A percentile compares a stretch with the other conserved stretches of the same genome.
Conservation (phyloP, 2,797 vertebrate genomes). For the Micropoecilia bifurca region DNA sequence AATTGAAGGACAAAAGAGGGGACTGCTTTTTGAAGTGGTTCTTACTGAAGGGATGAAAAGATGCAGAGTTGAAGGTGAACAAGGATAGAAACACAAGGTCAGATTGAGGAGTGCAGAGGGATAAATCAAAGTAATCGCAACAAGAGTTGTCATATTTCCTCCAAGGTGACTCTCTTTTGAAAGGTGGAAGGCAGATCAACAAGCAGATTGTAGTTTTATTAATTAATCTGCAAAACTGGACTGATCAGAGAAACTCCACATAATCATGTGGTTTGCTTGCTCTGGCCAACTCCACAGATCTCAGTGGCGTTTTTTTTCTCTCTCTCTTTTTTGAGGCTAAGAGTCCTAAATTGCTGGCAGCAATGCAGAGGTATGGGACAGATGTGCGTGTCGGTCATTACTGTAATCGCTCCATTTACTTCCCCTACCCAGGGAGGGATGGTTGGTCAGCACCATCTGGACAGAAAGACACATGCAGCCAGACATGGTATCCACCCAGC, state of each 20-base stretch:
- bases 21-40: constrained; percentile 32
- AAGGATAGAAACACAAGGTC: constrained; percentile 11
- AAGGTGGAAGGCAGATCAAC: constrained; percentile 12
- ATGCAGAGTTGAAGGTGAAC: constrained; percentile 27
- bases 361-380: constrained; percentile 66
- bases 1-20: constrained; percentile 14
- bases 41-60: constrained; percentile 33
- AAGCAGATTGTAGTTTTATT: constrained; percentile 9
- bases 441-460: constrained; percentile 84
- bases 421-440: constrained; percentile 73
- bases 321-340: not conserved
- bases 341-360: constrained; percentile 59
- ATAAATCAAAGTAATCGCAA: constrained; percentile 42
- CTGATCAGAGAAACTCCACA: constrained; percentile 14
- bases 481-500: constrained; percentile 48
- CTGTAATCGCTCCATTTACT: constrained; percentile 81
- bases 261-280: constrained; percentile 15
- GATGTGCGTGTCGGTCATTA: constrained; percentile 79
- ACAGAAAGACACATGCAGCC: constrained; percentile 40
- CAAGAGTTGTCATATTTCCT: constrained; percentile 24
- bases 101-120: constrained; percentile 22
- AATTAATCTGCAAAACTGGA: constrained; percentile 14
- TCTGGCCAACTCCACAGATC: constrained; percentile 15
- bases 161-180: constrained; percentile 12
- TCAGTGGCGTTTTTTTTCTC: not conserved